Evolutionary conservation across 2,888 invertebrate species (phyloP), one percentile per base, ranked within the genome.

Genomic region (Caenorhabditis panamensis): DNA sequence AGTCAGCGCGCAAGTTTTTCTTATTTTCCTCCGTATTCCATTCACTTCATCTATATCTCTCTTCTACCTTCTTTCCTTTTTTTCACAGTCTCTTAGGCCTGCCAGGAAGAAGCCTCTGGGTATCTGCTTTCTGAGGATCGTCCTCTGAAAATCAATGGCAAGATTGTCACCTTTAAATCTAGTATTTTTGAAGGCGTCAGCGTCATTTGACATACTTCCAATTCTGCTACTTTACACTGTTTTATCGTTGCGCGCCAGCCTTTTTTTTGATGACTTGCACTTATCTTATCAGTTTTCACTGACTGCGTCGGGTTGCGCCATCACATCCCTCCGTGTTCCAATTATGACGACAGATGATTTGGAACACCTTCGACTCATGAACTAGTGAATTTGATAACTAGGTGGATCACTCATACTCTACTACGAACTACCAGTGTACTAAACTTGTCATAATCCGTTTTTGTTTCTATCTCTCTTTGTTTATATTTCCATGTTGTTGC

Each of bases 241-340:
- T 31, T 47, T 8, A 16, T 47, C 24, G 31, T 13, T 24, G 54
- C 41, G 72, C 58, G 47, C 56, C 56, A 16, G 24, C 31, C 26
- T 58, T 66, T 61, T 36, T 51, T 49, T 56, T 37, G 53, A 9
- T 28, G 22, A 24, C 28, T 20, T 72, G 56, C 56, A 73, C 59
- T 66, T 73, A 51, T 66, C 75, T 75, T 75, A 66, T 75, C 66
- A 59, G 51, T 54, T 66, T 64, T 47, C 51, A 53, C 20, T 73
- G 49, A 31, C 49, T 36, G 28, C 53, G 22, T 59, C 31, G 28
- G 37, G 20, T 59, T 28, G 62, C 62, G 54, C 28, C 31, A 37
- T 31, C 5, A 4, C 31, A 31, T 31, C 9, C 31, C 9, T 20
- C 22, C 44, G 16, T 62, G 61, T 71, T 71, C 61, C 56, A 62